Conservation (phyloP, 1,140 invertebrate genomes). For the Meloidogyne exigua region DNA sequence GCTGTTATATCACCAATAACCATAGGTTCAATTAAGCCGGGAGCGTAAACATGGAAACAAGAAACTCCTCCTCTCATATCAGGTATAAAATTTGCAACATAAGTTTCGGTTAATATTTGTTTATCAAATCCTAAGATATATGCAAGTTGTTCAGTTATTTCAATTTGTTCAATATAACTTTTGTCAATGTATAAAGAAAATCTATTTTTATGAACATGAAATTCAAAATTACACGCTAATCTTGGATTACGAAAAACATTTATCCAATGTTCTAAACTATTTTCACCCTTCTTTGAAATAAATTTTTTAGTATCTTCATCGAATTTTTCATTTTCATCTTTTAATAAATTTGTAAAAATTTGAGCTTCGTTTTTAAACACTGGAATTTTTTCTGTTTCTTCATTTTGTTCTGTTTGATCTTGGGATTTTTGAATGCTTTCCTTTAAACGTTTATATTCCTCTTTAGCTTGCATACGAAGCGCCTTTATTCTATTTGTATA, state of each 20-base stretch:
- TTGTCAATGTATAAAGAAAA: not conserved
- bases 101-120: too few relatives aligned
- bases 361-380: not conserved
- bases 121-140: constrained; percentile 6
- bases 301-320: not conserved
- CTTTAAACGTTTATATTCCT: not conserved
- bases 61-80: too few relatives aligned
- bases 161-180: not conserved
- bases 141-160: constrained; percentile 7
- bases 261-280: constrained; percentile 7
- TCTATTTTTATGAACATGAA: not conserved
- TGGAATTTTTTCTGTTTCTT: not conserved
- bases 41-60: too few relatives aligned
- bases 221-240: constrained; percentile 2
- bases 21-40: too few relatives aligned
- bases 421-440: not conserved
- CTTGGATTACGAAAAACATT: not conserved
- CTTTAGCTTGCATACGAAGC: not conserved
- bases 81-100: too few relatives aligned
- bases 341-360: not conserved
- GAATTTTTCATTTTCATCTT: not conserved
- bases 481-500: not conserved
- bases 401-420: not conserved
- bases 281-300: not conserved
- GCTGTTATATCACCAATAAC: too few relatives aligned